Conservation (phyloP, 1,140 invertebrate species). For the Subanguina moxae region DNA sequence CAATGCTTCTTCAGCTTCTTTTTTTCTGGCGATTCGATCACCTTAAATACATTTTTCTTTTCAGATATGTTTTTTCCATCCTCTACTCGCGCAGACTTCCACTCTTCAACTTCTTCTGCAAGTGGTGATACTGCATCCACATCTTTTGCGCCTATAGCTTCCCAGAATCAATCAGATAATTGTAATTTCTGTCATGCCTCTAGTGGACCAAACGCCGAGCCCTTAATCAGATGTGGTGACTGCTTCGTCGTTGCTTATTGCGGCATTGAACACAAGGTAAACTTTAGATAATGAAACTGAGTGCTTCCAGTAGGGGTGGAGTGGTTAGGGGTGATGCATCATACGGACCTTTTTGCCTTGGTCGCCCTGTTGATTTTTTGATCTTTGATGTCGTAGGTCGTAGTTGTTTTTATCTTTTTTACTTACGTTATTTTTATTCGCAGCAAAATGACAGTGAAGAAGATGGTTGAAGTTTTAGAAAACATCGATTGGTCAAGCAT, state of each 20-base stretch:
- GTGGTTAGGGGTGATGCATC: background rate
- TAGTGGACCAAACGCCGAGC: background rate
- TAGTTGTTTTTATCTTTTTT: too few relatives aligned
- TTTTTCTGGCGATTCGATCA: background rate
- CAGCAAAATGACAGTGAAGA: too few relatives aligned
- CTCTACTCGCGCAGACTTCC: too few relatives aligned
- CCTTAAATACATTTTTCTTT: background rate
- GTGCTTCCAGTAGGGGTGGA: background rate
- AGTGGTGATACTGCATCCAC: background rate
- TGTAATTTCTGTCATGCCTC: conserved; percentile 9
- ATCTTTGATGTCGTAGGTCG: too few relatives aligned
- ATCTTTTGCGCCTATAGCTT: background rate
- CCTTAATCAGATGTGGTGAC: conserved; percentile 19
- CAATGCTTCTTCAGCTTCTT: too few relatives aligned
- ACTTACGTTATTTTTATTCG: too few relatives aligned
- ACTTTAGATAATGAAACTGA: background rate
- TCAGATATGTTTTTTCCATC: background rate
- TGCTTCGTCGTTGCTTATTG: conserved; percentile 25
- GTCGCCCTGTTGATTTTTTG: too few relatives aligned
- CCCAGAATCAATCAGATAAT: background rate
- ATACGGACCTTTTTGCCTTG: too few relatives aligned
- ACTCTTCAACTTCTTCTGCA: too few relatives aligned
- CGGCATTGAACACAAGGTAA: conserved; percentile 23
- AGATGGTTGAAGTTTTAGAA: too few relatives aligned
- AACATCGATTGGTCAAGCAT: too few relatives aligned